Conservation (phyloP, 2,797 vertebrate genomes). For the Helicolenus hilgendorfi region DNA sequence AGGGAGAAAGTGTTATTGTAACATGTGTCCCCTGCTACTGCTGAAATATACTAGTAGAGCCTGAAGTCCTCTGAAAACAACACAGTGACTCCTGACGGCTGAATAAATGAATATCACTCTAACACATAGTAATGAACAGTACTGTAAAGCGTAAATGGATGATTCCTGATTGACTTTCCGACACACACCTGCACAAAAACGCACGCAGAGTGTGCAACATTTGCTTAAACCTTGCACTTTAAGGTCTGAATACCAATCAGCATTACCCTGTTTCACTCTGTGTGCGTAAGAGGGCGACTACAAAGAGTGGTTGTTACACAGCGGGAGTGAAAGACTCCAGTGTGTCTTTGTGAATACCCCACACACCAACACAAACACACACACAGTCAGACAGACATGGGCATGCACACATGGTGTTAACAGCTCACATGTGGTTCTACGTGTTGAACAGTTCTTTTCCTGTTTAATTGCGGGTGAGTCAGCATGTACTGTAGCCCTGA, state of each 20-base stretch:
- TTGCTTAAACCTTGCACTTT: conserved; percentile 29
- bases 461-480: conserved; percentile 61
- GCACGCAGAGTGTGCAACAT: background rate
- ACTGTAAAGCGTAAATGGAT: background rate
- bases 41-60: background rate
- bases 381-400: conserved; percentile 10
- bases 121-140: background rate
- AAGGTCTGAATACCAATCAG: conserved; percentile 81
- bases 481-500: conserved; percentile 29
- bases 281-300: conserved; percentile 64
- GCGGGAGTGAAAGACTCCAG: conserved; percentile 81
- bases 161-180: background rate
- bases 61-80: background rate
- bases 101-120: background rate
- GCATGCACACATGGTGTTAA: conserved; percentile 51
- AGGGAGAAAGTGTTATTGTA: conserved; percentile 51
- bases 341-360: conserved; percentile 72
- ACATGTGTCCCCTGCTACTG: conserved; percentile 26
- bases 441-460: conserved; percentile 46
- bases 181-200: background rate
- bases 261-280: conserved; percentile 45
- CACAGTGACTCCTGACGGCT: background rate
- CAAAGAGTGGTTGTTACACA: conserved; percentile 84
- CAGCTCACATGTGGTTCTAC: conserved; percentile 64
- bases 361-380: conserved; percentile 6